Conservation (phyloP, 2,113 vertebrate genomes). For the Ornithorhynchus anatinus region DNA sequence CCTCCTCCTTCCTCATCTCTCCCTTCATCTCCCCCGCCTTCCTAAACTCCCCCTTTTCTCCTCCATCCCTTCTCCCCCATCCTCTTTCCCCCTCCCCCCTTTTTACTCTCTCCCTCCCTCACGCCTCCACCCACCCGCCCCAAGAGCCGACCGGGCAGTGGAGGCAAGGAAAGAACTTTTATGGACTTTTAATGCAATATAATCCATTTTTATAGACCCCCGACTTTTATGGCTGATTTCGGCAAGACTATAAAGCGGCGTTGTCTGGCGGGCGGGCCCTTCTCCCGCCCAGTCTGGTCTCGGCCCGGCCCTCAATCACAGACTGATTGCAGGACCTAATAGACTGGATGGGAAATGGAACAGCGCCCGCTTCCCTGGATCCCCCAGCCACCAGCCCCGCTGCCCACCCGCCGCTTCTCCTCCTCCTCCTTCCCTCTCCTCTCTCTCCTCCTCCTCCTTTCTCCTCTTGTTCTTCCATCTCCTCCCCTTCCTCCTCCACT, state of each 20-base stretch:
- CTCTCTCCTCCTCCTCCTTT: constrained; percentile 25
- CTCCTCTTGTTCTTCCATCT: constrained; percentile 35
- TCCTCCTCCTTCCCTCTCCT: constrained; percentile 60
- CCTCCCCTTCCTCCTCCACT: constrained; percentile 1
- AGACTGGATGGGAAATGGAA: constrained; percentile 84
- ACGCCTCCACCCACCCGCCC: neutral
- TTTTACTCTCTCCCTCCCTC: neutral
- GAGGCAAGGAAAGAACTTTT: constrained; percentile 50
- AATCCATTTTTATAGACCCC: constrained; percentile 76
- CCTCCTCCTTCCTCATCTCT: neutral
- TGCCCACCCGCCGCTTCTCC: constrained; percentile 79
- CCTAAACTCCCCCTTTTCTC: neutral
- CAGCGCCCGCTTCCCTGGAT: constrained; percentile 74
- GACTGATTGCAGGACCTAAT: constrained; percentile 83
- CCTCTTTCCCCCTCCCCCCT: neutral
- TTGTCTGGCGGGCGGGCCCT: constrained; percentile 69
- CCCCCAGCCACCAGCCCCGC: constrained; percentile 73
- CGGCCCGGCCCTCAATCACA: constrained; percentile 75
- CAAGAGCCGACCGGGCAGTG: neutral
- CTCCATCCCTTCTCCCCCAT: too few relatives aligned
- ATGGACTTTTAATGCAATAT: constrained; percentile 69
- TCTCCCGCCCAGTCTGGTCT: constrained; percentile 69
- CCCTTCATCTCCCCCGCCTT: neutral
- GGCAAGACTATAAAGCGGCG: constrained; percentile 60
- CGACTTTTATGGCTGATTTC: constrained; percentile 65